Base-by-base conservation (phyloP, 1,140 invertebrate species). In the Lasaia peninsularis region DNA sequence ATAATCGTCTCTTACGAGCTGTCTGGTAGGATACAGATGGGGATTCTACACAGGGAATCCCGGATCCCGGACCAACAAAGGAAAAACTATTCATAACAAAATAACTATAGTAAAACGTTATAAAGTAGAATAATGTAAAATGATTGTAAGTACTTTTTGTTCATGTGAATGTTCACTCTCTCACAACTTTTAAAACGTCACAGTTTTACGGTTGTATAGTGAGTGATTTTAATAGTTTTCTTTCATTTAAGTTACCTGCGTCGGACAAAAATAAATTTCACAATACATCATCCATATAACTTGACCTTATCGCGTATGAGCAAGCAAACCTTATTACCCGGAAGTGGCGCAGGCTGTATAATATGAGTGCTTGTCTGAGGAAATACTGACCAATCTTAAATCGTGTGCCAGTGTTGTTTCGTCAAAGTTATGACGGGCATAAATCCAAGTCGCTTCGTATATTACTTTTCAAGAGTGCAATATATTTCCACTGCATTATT, bases 391-490 rank as follows among this genome's bases (percentile, higher is more conserved):
- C 59, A 61, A 62, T 56, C 63, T 40, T 21, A 48, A 20, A 31
- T 40, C 52, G 56, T 8, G 52, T 55, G 48, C 33, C 59, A 56
- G 52, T 14, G 49, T 52, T 63, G 40, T 56, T 62, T 24, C 34
- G 24, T 55, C 56, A 65, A 65, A 62, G 44, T 62, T 65, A 65
- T 62, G 59, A 58, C 52, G 33, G 21, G 24, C 34, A 58, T 62
- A 62, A 58, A 56, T 67, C 49, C 35, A 44, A 32, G 54, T 64
- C 40, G 54, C 37, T 44, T 33, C 34, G 50, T 52, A 31, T 52
- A 31, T 28, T 52, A 52, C 24, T 52, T 28, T 31, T 31, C 50
- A 52, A 52, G 31, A 52, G 50, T 44, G 37, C 37, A 44, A 44
- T 44, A 44, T 20, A 44, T 20, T 44, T 44, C 37, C 16, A 14